Conservation (phyloP, 2,888 invertebrate species). For the Poecilobothrus nobilitatus region DNA sequence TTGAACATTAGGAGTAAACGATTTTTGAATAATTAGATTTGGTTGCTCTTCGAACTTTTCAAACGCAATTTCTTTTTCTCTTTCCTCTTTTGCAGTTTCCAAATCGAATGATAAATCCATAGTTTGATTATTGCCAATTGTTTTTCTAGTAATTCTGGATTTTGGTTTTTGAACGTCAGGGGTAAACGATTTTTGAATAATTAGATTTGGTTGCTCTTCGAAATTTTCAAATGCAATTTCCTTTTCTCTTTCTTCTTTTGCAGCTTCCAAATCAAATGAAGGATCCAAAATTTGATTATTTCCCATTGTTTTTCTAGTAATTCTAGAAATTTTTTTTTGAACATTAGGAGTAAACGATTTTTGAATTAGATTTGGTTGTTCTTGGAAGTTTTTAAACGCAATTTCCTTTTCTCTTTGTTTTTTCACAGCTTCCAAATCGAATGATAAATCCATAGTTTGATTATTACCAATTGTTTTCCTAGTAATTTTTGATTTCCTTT, state of each 20-base stretch:
- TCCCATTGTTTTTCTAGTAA: conserved; percentile 16
- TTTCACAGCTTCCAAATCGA: conserved; percentile 16
- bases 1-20: conserved; percentile 18
- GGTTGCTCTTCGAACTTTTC: conserved; percentile 18
- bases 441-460: neutral
- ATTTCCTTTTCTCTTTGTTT: conserved; percentile 14
- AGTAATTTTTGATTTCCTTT: neutral
- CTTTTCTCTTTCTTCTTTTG: conserved; percentile 13
- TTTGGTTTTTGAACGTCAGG: conserved; percentile 18
- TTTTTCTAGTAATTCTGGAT: conserved; percentile 18
- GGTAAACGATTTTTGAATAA: conserved; percentile 9
- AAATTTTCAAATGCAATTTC: conserved; percentile 19
- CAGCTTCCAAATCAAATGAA: conserved; percentile 15
- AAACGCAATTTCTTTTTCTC: conserved; percentile 16
- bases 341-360: conserved; percentile 15
- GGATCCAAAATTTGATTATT: neutral
- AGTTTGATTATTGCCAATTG: conserved; percentile 14
- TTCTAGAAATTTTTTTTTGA: neutral
- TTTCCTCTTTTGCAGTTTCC: conserved; percentile 14
- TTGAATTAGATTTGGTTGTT: conserved; percentile 8
- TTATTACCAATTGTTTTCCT: conserved; percentile 15
- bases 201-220: conserved; percentile 12
- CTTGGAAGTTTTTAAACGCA: conserved; percentile 16
- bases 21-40: conserved; percentile 9
- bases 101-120: conserved; percentile 7